Conservation (phyloP, 2,113 vertebrate genomes). For the Jaculus jaculus region DNA sequence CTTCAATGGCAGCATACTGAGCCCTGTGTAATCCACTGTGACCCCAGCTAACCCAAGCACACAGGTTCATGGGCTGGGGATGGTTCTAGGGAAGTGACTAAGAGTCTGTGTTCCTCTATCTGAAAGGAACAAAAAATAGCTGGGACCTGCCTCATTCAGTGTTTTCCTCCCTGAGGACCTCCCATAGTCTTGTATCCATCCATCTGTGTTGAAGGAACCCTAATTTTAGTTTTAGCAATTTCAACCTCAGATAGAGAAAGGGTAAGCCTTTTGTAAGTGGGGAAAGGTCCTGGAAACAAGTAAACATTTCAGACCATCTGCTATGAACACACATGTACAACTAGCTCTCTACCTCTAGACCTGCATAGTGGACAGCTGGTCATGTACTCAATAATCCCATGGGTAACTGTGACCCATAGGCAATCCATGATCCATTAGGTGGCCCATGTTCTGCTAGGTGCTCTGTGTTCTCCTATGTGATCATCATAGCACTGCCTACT, state of each 20-base stretch:
- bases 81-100: too few species aligned
- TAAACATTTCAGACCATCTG: background rate
- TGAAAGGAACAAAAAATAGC: fast-evolving
- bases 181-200: background rate
- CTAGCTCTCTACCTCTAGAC: background rate
- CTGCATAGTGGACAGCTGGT: background rate
- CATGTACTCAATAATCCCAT: background rate
- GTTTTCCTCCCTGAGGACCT: background rate
- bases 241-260: background rate
- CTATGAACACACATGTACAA: too few species aligned
- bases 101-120: background rate
- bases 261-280: fast-evolving
- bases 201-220: background rate
- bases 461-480: background rate
- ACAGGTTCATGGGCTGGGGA: fast-evolving
- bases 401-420: too few species aligned
- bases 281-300: background rate
- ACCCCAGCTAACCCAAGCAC: background rate
- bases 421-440: fast-evolving
- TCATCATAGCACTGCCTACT: background rate
- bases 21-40: too few species aligned
- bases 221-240: background rate
- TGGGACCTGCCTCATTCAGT: fast-evolving
- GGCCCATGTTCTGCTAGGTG: background rate
- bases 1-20: background rate